These are phyloP conservation scores for Pterophyllum scalare DNA, from an alignment of 2,113 vertebrate genomes.

Conservation along the genomic window DNA sequence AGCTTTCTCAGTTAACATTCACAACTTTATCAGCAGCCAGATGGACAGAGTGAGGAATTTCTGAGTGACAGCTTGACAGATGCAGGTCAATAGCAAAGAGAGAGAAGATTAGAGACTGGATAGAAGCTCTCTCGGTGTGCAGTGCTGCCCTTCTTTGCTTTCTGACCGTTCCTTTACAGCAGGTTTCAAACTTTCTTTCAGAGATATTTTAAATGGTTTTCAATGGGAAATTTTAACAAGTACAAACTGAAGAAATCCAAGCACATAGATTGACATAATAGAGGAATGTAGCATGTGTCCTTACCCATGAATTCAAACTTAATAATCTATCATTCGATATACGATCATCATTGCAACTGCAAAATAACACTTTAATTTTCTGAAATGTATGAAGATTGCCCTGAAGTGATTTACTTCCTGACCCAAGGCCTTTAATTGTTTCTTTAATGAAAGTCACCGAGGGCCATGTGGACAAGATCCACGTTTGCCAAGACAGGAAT, in stretches of 20 bases:
- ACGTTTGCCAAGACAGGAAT: conserved; percentile 30
- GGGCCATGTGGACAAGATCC: conserved; percentile 3
- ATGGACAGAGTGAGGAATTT: conserved; percentile 38
- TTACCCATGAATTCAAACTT: not conserved
- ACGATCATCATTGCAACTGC: not conserved
- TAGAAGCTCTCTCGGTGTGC: not conserved
- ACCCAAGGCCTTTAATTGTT: conserved; percentile 23
- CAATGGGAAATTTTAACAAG: not conserved
- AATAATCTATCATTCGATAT: not conserved
- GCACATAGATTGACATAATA: not conserved
- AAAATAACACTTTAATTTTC: not conserved
- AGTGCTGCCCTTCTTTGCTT: not conserved
- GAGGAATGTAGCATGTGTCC: not conserved
- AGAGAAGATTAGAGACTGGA: not conserved
- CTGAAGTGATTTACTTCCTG: conserved; percentile 6
- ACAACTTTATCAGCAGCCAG: conserved; percentile 31
- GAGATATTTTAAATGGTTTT: not conserved
- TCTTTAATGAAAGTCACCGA: conserved; percentile 16
- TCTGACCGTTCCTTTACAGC: not conserved
- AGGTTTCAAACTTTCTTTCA: not conserved
- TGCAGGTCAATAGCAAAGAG: conserved; percentile 28
- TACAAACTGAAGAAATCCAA: not conserved
- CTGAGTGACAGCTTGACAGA: conserved; percentile 51
- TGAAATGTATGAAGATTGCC: conserved; percentile 14
- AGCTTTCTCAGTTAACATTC: conserved; percentile 47